These are phyloP conservation scores for Hirtodrosophila trivittata DNA, from an alignment of 2,888 invertebrate genomes.

Conservation along the genomic window DNA sequence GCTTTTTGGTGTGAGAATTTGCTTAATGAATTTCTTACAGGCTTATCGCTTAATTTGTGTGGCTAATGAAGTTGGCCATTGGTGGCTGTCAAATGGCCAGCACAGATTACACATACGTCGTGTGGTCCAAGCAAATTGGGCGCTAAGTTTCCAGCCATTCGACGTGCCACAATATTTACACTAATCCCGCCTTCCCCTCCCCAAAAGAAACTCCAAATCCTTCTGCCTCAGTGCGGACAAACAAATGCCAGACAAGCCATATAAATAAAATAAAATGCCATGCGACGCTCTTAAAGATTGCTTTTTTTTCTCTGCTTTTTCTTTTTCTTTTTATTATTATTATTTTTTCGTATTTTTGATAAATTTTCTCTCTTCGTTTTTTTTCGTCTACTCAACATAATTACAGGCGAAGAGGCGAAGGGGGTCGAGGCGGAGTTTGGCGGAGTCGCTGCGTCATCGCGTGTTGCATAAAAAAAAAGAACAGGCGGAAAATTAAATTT, in stretches of 20 bases:
- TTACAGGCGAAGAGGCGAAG: slow-evolving; percentile 43
- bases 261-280: slow-evolving; percentile 55
- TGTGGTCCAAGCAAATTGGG: slow-evolving; percentile 57
- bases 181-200: slow-evolving; percentile 34
- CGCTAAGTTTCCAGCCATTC: slow-evolving; percentile 28
- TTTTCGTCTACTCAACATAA: slow-evolving; percentile 62
- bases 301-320: neutral
- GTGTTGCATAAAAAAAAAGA: slow-evolving; percentile 46
- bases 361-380: slow-evolving; percentile 27
- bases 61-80: slow-evolving; percentile 72
- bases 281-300: slow-evolving; percentile 58
- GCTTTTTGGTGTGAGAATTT: slow-evolving; percentile 60
- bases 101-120: slow-evolving; percentile 65
- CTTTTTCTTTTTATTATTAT: slow-evolving; percentile 7
- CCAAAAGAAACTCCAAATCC: slow-evolving; percentile 25
- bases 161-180: slow-evolving; percentile 55
- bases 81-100: slow-evolving; percentile 54
- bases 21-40: slow-evolving; percentile 75
- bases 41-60: slow-evolving; percentile 74
- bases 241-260: slow-evolving; percentile 55
- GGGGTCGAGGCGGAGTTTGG: slow-evolving; percentile 40
- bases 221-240: slow-evolving; percentile 41
- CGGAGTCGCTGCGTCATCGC: slow-evolving; percentile 67
- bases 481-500: slow-evolving; percentile 69
- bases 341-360: slow-evolving; percentile 26